Evolutionary conservation across 2,888 invertebrate species (phyloP), one percentile per base, ranked within the genome.

Genomic region (Phlogophora meticulosa): DNA sequence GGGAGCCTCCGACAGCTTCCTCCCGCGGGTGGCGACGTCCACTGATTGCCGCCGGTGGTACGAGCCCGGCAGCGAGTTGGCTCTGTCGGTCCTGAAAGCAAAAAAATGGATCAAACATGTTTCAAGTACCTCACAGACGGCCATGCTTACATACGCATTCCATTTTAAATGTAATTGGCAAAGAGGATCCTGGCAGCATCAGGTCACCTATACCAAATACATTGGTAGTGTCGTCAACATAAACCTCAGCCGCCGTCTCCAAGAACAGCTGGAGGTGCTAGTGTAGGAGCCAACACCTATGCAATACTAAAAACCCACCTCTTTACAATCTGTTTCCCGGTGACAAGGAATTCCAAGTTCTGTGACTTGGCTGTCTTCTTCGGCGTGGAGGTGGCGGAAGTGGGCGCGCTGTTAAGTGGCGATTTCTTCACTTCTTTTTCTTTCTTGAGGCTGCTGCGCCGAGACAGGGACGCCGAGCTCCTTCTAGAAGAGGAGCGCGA

Each of bases 301-400:
- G n/a, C n/a, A n/a, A n/a, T n/a, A n/a, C n/a, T n/a, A n/a, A n/a
- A n/a, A 2, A 11, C 46, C 1, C 53, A 94, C 94, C 90, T 92
- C 66, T 91, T 94, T 11, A 89, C 66, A 0, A 94, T 86, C 74
- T 93, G 94, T 32, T 91, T 93, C 0, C 95, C 95, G 0, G 94
- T 94, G 0, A 95, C 92, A 1, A 92, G 61, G 28, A 95, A 92
- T 5, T 95, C 94, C n/a, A 91, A 73, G 10, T 88, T 89, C 72
- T 86, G 88, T 0, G 83, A 84, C 48, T 90, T 92, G 0, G 60
- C 79, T 0, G 76, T 76, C 45, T 87, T 90, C 83, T 93, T 93
- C 0, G 94, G 93, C 0, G 94, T 94, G 0, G 91, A 88, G 2
- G 72, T 76, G 2, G 76, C 79, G 0, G 91, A 89, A 3, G 66